Evolutionary conservation across 1,140 invertebrate species (phyloP), one percentile per base, ranked within the genome.

Genomic region (Lepidostoma basale): DNA sequence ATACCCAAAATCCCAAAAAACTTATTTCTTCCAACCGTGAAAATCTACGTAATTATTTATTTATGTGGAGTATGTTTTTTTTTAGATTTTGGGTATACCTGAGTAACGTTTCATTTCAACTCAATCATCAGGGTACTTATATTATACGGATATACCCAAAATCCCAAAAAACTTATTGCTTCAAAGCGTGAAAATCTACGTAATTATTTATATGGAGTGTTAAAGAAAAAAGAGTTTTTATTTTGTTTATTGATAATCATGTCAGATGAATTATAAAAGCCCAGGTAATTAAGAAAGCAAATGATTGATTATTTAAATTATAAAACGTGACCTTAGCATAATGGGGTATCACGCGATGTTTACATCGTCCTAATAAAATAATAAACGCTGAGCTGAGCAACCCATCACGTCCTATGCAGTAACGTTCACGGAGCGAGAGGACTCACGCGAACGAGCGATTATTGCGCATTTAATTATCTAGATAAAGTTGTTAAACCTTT

Each of bases 391-490:
- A 23, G 25, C 22, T 23, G 23, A 49, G 18, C 4, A 22, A 22
- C 23, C 0, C 23, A 54, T 54, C 23, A 0, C 23, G 30, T 54
- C 49, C 26, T 28, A 6, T 3, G 23, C 49, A 1, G 49, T 30
- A 54, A 54, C 9, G 28, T 30, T 54, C n/a, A 33, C 5, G n/a
- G 23, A 16, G 20, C n/a, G 16, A 54, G 30, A 9, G 20, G 20
- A 23, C 14, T 33, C 49, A 54, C 49, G 49, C 49, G 14, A 54
- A 3, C 4, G 14, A 14, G 49, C 30, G 49, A 54, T 54, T 54
- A 54, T 54, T 14, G 25, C 14, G 14, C 49, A 54, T 54, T 54
- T 54, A 54, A 54, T 54, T 54, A 54, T 28, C 26, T 14, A 26
- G 25, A 16, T 33, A 30, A 54, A 54, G n/a, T 54, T 54, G 49